phyloP scores from a whole-genome alignment of 2,797 vertebrate genomes.

The Clarias laeviceps region DNA sequence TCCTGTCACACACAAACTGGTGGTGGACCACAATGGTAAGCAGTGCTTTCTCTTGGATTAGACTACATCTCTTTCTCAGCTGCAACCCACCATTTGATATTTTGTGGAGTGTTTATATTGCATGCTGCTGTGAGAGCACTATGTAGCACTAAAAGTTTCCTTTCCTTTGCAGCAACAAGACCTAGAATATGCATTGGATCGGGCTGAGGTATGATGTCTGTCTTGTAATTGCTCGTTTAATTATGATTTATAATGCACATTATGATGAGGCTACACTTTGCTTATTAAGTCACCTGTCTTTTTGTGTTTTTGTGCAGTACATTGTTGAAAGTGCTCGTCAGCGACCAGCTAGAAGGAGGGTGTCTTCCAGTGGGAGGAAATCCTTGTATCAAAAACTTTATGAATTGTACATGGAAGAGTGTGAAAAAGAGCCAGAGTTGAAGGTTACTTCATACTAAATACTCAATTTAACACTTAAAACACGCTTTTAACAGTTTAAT shows the following conservation, averaged over 20 bases:
- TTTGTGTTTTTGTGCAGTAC: constrained; percentile 76
- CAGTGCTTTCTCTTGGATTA: not conserved
- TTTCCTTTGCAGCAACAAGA: constrained; percentile 85
- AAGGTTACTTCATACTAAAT: constrained; percentile 76
- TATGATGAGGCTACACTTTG: not conserved
- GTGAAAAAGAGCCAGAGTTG: constrained; percentile 97
- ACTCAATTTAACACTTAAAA: not conserved
- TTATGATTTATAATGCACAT: not conserved
- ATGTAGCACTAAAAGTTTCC: constrained; percentile 32
- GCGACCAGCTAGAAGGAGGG: constrained; percentile 90
- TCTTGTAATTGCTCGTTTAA: not conserved
- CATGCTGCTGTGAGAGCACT: not conserved
- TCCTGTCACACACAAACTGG: constrained; percentile 76
- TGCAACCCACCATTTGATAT: not conserved
- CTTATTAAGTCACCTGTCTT: not conserved
- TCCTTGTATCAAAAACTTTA: constrained; percentile 98
- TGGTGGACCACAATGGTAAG: constrained; percentile 81
- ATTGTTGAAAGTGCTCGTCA: constrained; percentile 98
- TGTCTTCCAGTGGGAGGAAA: constrained; percentile 85
- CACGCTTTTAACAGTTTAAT: not conserved
- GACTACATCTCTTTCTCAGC: not conserved
- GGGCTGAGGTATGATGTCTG: constrained; percentile 87
- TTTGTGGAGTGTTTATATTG: not conserved
- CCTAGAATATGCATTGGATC: constrained; percentile 97
- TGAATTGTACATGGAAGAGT: constrained; percentile 97